Base-by-base conservation (phyloP, 1,140 invertebrate species). In the Aricia agestis region DNA sequence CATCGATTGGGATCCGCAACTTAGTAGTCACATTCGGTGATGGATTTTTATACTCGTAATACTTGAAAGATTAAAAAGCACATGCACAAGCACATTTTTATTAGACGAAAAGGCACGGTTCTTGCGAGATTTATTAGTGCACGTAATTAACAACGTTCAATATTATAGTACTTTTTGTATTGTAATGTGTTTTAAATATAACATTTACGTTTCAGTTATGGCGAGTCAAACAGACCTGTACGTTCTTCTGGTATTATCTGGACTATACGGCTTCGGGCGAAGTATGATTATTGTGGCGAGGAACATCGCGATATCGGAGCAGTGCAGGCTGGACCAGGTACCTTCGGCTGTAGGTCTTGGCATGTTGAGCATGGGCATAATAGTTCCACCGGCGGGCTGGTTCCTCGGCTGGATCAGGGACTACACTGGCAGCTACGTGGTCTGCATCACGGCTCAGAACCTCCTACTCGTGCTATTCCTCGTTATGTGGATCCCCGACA, bases 361-460 rank as follows among this genome's bases (percentile, higher is more conserved):
- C 69, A 96, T 96, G 95, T 93, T 96, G 18, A 92, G 92, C 1
- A 96, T 96, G 86, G 95, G 95, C 19, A 80, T 96, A 1, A 93
- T 94, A 31, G 93, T 95, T 0, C 92, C 95, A 1, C 92, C 91
- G 0, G 80, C 95, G 15, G 95, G 95, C 17, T 95, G 95, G 74
- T 80, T 95, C 70, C 86, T 96, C 15, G 95, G 95, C 45, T 94
- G 93, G 90, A 90, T 95, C 57, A 92, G 95, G 77, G 95, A 95
- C 76, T 92, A 92, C 36, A 93, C 93, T 5, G 83, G 83, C 0
- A 95, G 94, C 67, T 96, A 94, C 76, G 76, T 92, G 2, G 77
- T 93, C 1, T 94, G 94, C 66, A 93, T 95, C 74, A 93, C 95
- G 69, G 91, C 93, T 0, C 94, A 95, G 86, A 94, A 93, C 68